phyloP scores from a whole-genome alignment of 2,888 invertebrate species.

The Drosophila melanosoma region DNA sequence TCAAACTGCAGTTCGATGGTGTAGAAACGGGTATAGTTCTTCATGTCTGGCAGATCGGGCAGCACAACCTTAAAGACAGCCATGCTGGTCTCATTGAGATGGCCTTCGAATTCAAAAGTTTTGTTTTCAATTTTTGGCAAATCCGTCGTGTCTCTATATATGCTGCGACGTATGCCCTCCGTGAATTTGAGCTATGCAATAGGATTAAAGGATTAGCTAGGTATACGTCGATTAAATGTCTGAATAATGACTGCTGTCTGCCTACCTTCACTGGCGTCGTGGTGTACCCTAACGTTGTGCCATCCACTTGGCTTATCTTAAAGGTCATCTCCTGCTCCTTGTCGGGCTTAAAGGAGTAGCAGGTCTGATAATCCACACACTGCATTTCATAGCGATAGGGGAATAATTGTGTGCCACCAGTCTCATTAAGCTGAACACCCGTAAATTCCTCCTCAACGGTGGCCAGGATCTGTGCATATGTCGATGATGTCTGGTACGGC shows the following conservation, averaged over 20 bases:
- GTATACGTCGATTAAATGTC: background rate
- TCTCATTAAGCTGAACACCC: constrained; percentile 91
- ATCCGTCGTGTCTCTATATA: constrained; percentile 39
- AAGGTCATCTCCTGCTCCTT: constrained; percentile 93
- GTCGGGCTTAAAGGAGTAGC: constrained; percentile 95
- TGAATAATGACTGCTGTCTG: background rate
- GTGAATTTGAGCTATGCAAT: constrained; percentile 64
- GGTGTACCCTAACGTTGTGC: constrained; percentile 87
- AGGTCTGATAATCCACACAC: constrained; percentile 88
- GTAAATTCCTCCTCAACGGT: constrained; percentile 96
- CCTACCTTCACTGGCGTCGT: constrained; percentile 86
- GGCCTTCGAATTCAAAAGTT: constrained; percentile 78
- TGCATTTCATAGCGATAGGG: constrained; percentile 91
- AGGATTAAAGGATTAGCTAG: background rate
- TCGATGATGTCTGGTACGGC: constrained; percentile 49
- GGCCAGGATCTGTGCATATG: constrained; percentile 88
- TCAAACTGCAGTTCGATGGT: constrained; percentile 64
- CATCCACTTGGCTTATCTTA: constrained; percentile 90
- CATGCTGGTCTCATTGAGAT: constrained; percentile 88
- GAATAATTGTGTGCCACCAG: constrained; percentile 90
- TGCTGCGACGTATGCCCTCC: constrained; percentile 59
- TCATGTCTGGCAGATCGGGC: constrained; percentile 85
- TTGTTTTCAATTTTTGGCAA: constrained; percentile 83
- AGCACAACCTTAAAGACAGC: constrained; percentile 88
- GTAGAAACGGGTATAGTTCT: constrained; percentile 67